A percentile compares a stretch with the other conserved stretches of the same genome.
Conservation (phyloP, 2,888 invertebrate species). For the Lasius platythorax region DNA sequence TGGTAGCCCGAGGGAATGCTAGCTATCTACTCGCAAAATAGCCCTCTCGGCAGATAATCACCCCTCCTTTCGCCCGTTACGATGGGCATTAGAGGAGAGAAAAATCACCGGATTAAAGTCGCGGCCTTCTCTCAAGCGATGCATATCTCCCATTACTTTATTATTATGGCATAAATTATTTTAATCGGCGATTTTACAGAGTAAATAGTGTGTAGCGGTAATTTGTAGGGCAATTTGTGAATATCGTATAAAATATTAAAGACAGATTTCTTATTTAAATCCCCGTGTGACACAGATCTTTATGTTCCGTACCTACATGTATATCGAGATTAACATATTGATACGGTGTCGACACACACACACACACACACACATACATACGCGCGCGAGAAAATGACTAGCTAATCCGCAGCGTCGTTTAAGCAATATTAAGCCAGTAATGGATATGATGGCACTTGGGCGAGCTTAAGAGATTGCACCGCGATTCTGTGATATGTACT, state of each 20-base stretch:
- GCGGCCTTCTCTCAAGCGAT: neutral
- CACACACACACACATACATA: neutral
- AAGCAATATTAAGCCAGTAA: conserved; percentile 26
- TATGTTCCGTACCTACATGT: neutral
- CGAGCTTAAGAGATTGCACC: conserved; percentile 26
- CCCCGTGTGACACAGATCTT: neutral
- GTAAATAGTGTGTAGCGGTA: neutral
- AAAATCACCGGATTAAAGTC: conserved; percentile 59
- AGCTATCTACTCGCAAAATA: conserved; percentile 74
- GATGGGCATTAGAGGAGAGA: conserved; percentile 47
- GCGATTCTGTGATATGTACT: conserved; percentile 29
- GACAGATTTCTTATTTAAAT: conserved; percentile 5
- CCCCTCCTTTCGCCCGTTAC: conserved; percentile 23
- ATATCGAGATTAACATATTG: neutral
- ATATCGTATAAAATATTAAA: neutral
- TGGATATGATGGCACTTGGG: neutral
- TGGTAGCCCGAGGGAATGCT: conserved; percentile 72
- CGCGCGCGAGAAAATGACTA: neutral
- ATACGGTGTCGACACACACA: neutral
- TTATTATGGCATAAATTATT: conserved; percentile 10
- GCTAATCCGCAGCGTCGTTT: conserved; percentile 1
- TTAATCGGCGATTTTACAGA: neutral
- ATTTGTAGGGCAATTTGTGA: neutral
- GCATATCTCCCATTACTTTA: neutral
- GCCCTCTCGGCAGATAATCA: conserved; percentile 56